A percentile compares a stretch with the other conserved stretches of the same genome.
phyloP scores from a whole-genome alignment of 2,113 vertebrate species.

The Telmatochromis brichardi region DNA sequence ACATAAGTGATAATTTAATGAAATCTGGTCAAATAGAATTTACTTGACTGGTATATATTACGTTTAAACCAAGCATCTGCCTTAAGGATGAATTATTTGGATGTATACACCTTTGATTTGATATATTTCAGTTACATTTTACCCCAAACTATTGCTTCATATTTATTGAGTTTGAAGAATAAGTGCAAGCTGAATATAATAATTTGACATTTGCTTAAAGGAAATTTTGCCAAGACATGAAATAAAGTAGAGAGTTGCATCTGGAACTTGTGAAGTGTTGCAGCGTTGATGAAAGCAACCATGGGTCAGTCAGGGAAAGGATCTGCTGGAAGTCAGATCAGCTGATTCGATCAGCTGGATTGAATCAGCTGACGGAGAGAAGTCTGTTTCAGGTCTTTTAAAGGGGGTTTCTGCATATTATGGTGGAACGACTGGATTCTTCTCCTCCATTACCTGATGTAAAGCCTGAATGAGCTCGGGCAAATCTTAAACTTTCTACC shows the following conservation, averaged over 20 bases:
- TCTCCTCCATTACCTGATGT: background rate
- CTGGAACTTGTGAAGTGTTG: background rate
- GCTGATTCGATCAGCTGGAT: background rate
- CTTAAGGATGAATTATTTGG: background rate
- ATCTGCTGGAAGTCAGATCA: background rate
- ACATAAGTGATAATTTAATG: background rate
- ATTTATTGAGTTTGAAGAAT: background rate
- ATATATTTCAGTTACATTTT: background rate
- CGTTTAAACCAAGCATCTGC: background rate
- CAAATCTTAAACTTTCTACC: background rate
- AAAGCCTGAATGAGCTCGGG: background rate
- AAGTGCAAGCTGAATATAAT: background rate
- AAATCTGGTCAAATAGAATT: background rate
- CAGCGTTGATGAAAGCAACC: background rate
- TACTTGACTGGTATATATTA: background rate
- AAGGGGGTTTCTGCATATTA: background rate
- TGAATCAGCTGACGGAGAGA: background rate
- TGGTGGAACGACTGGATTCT: background rate
- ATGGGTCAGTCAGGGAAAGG: background rate
- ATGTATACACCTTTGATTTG: background rate
- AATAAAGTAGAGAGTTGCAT: background rate
- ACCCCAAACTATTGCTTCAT: background rate
- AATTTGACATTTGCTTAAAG: background rate
- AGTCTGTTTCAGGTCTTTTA: background rate
- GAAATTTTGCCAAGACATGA: background rate